These are phyloP conservation scores for Chelonus formosanus DNA, from an alignment of 2,888 invertebrate species.

Conservation along the genomic window DNA sequence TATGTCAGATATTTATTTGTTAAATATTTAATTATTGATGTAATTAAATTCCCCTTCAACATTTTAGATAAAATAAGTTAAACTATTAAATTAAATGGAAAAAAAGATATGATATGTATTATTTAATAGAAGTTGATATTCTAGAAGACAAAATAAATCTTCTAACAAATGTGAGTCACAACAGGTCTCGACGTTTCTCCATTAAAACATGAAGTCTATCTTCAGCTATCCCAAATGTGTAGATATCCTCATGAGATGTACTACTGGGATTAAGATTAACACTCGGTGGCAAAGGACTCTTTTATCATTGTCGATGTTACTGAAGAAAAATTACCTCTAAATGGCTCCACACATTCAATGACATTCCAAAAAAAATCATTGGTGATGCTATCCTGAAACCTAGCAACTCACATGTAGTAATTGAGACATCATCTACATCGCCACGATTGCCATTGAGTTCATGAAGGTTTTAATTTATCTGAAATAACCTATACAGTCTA, in stretches of 20 bases:
- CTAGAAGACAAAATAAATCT: background rate
- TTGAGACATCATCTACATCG: too few relatives aligned
- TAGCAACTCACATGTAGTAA: background rate
- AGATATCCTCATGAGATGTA: conserved; percentile 47
- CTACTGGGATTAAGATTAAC: conserved; percentile 60
- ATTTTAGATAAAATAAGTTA: too few relatives aligned
- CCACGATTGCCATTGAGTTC: too few relatives aligned
- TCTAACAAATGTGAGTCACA: conserved; percentile 31
- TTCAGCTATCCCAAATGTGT: conserved; percentile 22
- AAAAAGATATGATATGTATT: too few relatives aligned
- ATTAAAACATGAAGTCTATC: conserved; percentile 43
- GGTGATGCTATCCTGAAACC: background rate
- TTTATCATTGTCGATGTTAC: conserved; percentile 59
- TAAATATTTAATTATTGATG: too few relatives aligned
- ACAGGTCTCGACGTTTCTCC: conserved; percentile 48
- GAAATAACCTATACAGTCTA: too few relatives aligned
- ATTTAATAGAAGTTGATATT: too few relatives aligned
- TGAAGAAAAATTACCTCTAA: conserved; percentile 49
- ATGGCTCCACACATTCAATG: conserved; percentile 19
- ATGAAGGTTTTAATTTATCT: too few relatives aligned
- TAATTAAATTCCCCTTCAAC: too few relatives aligned
- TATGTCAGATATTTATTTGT: too few relatives aligned
- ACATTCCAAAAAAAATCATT: conserved; percentile 23
- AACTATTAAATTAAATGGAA: too few relatives aligned
- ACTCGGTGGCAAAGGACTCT: conserved; percentile 46